Conservation (phyloP, 2,888 invertebrate genomes). For the Cetonia aurata region DNA sequence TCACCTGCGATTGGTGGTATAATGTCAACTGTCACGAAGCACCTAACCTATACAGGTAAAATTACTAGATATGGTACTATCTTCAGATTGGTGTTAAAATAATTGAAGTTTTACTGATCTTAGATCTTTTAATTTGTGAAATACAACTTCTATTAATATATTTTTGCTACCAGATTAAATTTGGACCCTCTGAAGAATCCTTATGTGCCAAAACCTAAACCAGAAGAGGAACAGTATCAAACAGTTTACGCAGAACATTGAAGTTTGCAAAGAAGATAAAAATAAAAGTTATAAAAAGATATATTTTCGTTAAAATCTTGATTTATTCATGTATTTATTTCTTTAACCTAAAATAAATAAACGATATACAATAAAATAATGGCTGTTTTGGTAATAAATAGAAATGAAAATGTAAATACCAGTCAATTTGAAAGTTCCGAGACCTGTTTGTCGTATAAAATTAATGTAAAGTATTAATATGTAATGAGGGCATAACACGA, state of each 20-base stretch:
- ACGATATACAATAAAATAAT: background rate
- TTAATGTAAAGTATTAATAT: too few relatives aligned
- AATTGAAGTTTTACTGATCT: too few relatives aligned
- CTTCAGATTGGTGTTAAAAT: too few relatives aligned
- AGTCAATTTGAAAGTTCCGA: too few relatives aligned
- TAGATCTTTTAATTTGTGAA: background rate
- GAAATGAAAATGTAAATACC: background rate
- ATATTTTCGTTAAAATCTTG: background rate
- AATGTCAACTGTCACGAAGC: slow-evolving; percentile 87
- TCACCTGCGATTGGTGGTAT: slow-evolving; percentile 94
- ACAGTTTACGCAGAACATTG: background rate
- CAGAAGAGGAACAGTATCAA: slow-evolving; percentile 66
- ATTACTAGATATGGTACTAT: slow-evolving; percentile 20
- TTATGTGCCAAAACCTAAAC: slow-evolving; percentile 80
- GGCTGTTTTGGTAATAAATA: background rate
- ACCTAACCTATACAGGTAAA: slow-evolving; percentile 79
- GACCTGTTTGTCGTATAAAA: too few relatives aligned
- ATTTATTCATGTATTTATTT: slow-evolving; percentile 8
- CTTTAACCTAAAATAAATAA: background rate
- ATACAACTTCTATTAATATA: slow-evolving; percentile 7
- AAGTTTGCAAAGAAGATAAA: background rate
- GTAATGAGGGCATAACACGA: too few relatives aligned
- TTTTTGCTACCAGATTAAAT: slow-evolving; percentile 74
- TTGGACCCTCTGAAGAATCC: slow-evolving; percentile 86
- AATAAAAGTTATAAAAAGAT: background rate